Base-by-base conservation (phyloP, 1,140 invertebrate genomes). In the Drosophila micromelanica region DNA sequence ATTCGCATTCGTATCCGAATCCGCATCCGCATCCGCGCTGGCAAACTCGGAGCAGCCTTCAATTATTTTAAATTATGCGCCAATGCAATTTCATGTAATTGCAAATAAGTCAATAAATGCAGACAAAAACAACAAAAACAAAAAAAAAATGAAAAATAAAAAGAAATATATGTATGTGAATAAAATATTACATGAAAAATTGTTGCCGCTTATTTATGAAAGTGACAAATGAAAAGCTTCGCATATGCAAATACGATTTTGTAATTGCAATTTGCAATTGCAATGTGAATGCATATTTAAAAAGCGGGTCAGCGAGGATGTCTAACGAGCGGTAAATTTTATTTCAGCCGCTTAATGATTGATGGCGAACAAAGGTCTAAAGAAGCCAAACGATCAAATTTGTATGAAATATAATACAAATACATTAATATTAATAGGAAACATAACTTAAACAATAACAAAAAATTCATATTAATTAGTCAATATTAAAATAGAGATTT, bases 11-110 rank as follows among this genome's bases (percentile, higher is more conserved):
- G 9, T 20, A 15, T n/a, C 13, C 17, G 11, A 38, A 52, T 45
- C 43, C 48, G 35, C 64, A 52, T 45, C 43, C 48, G 35, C 64
- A 42, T 20, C 46, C 23, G 11, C 48, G 27, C 15, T 9, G 54
- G 38, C 30, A 62, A 51, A 40, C 45, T 30, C 20, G 49, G 17
- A 46, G 46, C 46, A 30, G 57, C 49, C 51, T 62, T 69, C 71
- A 73, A 69, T 73, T 73, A 73, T 73, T 56, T 73, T 73, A 69
- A 73, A 73, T 73, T 73, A 73, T 73, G 65, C 65, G 71, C 37
- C 64, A 49, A 38, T 32, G 60, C 42, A 70, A 55, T 70, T 55
- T 59, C 67, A 67, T 67, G 62, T 73, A 73, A 55, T 67, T 68
- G 64, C 70, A 73, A 73, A 73, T 73, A 73, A 68, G 45, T 57